A percentile compares a stretch with the other conserved stretches of the same genome.
These are phyloP conservation scores for Propithecus perrieri DNA, from an alignment of 2,797 vertebrate species.

Conservation along the genomic window DNA sequence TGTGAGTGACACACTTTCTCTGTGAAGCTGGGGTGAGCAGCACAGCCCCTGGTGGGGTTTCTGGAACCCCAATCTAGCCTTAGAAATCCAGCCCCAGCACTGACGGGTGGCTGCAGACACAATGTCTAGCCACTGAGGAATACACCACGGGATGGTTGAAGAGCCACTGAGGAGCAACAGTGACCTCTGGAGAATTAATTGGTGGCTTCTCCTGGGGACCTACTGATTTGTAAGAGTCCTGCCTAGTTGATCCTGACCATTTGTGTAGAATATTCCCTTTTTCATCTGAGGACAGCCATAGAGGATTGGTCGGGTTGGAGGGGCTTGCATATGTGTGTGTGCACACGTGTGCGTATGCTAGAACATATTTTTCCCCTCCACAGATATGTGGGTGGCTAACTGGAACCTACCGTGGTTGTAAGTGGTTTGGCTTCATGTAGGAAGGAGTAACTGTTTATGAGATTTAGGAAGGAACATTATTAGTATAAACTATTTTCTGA, in stretches of 20 bases:
- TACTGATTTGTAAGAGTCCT: background rate
- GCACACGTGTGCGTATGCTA: background rate
- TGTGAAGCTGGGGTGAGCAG: background rate
- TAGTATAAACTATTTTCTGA: conserved; percentile 67
- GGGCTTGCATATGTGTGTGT: background rate
- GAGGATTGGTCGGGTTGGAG: background rate
- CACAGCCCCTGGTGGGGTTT: background rate
- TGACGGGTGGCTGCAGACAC: too few relatives aligned
- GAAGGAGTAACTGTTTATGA: conserved; percentile 56
- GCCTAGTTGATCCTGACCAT: background rate
- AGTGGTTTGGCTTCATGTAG: conserved; percentile 44
- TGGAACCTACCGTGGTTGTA: background rate
- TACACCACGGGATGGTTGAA: background rate
- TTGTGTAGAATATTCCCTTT: background rate
- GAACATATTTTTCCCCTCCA: background rate
- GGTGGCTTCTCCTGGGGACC: background rate
- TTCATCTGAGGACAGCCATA: background rate
- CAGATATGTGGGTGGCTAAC: conserved; percentile 55
- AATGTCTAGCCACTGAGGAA: background rate
- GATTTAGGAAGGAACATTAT: conserved; percentile 40
- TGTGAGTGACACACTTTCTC: background rate
- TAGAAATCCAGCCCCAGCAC: background rate
- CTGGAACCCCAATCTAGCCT: background rate
- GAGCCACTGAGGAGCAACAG: background rate
- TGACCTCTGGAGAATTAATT: background rate